phyloP scores from a whole-genome alignment of 2,888 invertebrate species.

The Girardia tigrina region DNA sequence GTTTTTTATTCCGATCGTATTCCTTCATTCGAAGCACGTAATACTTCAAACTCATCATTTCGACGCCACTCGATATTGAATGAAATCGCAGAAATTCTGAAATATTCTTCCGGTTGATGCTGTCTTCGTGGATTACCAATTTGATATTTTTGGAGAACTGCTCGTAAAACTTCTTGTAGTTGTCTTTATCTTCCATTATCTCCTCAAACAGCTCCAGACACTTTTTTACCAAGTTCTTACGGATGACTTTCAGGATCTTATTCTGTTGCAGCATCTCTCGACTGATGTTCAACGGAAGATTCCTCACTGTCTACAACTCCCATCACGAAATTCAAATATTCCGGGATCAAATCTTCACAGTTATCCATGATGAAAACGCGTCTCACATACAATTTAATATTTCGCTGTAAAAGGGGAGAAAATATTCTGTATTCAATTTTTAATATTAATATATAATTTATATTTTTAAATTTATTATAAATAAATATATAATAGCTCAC shows the following conservation, averaged over 20 bases:
- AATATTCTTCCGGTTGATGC: constrained; percentile 68
- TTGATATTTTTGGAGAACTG: constrained; percentile 94
- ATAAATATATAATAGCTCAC: too few relatives aligned
- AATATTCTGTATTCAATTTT: constrained; percentile 91
- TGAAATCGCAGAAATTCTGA: constrained; percentile 73
- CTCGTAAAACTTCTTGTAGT: constrained; percentile 94
- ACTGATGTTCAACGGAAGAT: constrained; percentile 90
- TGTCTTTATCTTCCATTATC: constrained; percentile 83
- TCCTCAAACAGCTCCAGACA: constrained; percentile 91
- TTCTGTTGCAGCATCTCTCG: constrained; percentile 98
- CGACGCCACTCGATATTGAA: constrained; percentile 85
- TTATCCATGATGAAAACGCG: constrained; percentile 99
- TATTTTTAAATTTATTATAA: too few relatives aligned
- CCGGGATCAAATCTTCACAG: constrained; percentile 93
- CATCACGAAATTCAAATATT: constrained; percentile 67
- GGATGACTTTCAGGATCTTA: constrained; percentile 93
- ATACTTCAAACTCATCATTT: constrained; percentile 78
- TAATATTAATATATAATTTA: too few relatives aligned
- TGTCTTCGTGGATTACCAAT: constrained; percentile 91
- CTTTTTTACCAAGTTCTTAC: constrained; percentile 96
- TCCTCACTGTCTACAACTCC: constrained; percentile 98
- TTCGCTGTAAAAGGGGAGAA: too few relatives aligned
- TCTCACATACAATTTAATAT: constrained; percentile 90
- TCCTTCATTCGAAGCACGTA: constrained; percentile 96
- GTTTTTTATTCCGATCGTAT: too few relatives aligned